These are phyloP conservation scores for Drosophila stalkeri DNA, from an alignment of 2,888 invertebrate genomes.

Conservation along the genomic window DNA sequence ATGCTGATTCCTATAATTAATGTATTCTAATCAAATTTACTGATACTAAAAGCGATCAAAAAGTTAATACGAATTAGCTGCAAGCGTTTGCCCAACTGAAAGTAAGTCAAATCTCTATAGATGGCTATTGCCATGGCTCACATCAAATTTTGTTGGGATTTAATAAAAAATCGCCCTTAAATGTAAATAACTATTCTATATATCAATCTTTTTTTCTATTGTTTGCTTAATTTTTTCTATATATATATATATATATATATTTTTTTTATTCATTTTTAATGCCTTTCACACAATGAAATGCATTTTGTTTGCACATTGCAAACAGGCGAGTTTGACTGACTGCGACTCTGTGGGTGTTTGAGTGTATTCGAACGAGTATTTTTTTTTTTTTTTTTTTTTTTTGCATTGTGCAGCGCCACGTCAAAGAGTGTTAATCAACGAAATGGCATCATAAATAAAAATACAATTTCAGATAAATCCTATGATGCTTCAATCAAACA, in stretches of 20 bases:
- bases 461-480: slow-evolving; percentile 75
- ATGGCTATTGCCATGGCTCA: background rate
- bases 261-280: slow-evolving; percentile 3
- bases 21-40: background rate
- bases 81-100: background rate
- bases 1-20: background rate
- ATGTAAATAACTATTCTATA: slow-evolving; percentile 14
- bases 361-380: background rate
- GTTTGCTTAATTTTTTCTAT: background rate
- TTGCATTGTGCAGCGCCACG: slow-evolving; percentile 30
- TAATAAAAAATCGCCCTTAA: slow-evolving; percentile 23
- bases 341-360: background rate
- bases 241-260: background rate
- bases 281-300: slow-evolving; percentile 31
- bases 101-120: background rate
- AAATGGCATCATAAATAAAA: slow-evolving; percentile 81
- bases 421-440: slow-evolving; percentile 79
- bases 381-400: background rate
- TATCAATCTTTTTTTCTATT: background rate
- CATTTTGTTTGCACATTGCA: slow-evolving; percentile 40
- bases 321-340: slow-evolving; percentile 10
- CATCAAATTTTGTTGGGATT: slow-evolving; percentile 3
- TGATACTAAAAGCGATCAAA: background rate
- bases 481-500: slow-evolving; percentile 77
- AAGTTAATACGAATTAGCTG: background rate